These are phyloP conservation scores for Heliothis peltigera DNA, from an alignment of 2,888 invertebrate genomes.

Conservation along the genomic window DNA sequence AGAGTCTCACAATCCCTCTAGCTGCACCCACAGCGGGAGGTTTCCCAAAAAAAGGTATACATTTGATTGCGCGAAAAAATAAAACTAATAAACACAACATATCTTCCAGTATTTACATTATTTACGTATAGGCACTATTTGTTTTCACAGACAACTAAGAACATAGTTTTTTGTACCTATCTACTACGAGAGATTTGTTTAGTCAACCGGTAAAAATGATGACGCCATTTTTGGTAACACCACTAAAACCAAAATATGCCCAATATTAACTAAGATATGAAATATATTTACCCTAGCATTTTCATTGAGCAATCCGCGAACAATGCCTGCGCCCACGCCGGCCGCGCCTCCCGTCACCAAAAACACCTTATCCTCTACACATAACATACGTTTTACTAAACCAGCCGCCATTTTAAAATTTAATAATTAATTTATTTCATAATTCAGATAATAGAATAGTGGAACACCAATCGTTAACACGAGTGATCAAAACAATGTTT, in stretches of 20 bases:
- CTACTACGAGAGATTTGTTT: too few relatives aligned
- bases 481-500: constrained; percentile 37
- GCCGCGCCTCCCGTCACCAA: constrained; percentile 84
- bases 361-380: constrained; percentile 79
- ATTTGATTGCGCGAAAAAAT: too few relatives aligned
- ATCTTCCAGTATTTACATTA: too few relatives aligned
- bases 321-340: constrained; percentile 81
- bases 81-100: too few relatives aligned
- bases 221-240: too few relatives aligned
- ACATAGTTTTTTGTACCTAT: too few relatives aligned
- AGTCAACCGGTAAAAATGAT: too few relatives aligned
- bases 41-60: too few relatives aligned
- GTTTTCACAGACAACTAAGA: too few relatives aligned
- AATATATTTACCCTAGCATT: constrained; percentile 76
- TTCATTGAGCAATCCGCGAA: constrained; percentile 72
- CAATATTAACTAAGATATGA: neutral
- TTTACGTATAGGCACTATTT: too few relatives aligned
- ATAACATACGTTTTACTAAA: constrained; percentile 58
- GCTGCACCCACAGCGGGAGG: too few relatives aligned
- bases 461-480: constrained; percentile 1
- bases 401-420: constrained; percentile 54
- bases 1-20: too few relatives aligned
- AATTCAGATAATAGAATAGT: constrained; percentile 15
- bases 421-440: constrained; percentile 26
- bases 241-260: neutral